Conservation (phyloP, 2,888 invertebrate species). For the Drosophila ezoana region DNA sequence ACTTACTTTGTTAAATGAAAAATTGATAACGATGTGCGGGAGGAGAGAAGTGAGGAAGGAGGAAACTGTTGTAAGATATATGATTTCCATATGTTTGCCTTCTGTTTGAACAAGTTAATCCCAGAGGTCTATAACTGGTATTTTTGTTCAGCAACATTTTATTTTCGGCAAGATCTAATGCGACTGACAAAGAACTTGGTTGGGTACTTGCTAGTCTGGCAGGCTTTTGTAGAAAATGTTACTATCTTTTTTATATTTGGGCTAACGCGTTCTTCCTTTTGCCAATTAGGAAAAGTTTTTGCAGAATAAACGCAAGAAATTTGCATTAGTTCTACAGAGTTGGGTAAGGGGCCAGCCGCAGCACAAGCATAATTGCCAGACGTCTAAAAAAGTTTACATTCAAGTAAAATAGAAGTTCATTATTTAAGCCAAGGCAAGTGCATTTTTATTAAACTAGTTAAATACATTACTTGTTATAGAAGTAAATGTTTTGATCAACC, state of each 20-base stretch:
- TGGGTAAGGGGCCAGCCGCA: constrained; percentile 4
- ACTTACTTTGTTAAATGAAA: no score
- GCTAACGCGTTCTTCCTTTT: constrained; percentile 33
- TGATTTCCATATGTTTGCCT: no score
- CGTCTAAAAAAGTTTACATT: constrained; percentile 33
- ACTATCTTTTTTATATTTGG: constrained; percentile 2
- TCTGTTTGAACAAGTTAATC: no score
- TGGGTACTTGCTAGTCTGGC: background rate
- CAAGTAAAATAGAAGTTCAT: constrained; percentile 60
- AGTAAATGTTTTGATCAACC: background rate
- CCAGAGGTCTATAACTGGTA: no score
- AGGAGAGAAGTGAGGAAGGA: no score
- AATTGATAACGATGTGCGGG: no score
- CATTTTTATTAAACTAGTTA: background rate
- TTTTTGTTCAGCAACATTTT: no score
- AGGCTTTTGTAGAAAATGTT: background rate
- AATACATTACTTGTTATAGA: background rate
- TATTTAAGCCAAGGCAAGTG: constrained; percentile 14
- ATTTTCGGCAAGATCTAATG: no score
- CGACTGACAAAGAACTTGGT: no score
- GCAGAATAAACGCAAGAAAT: constrained; percentile 40
- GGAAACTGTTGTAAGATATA: no score
- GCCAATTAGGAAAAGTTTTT: constrained; percentile 69
- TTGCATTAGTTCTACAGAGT: constrained; percentile 37
- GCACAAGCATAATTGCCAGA: constrained; percentile 35